Conservation (phyloP, 2,113 vertebrate species). For the Labeo rohita region DNA sequence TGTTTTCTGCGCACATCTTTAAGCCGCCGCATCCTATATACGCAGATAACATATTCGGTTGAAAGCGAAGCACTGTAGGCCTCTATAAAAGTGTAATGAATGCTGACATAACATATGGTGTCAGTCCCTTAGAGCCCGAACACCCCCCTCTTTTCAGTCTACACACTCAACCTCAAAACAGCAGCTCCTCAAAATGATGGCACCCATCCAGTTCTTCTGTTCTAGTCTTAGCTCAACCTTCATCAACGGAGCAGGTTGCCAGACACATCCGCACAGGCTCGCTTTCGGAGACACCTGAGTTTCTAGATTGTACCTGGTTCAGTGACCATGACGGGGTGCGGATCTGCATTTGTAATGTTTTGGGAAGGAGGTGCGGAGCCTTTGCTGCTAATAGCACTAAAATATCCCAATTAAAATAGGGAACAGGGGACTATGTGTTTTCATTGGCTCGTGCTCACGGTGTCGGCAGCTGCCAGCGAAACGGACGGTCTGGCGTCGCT, state of each 20-base stretch:
- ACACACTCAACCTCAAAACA: constrained; percentile 53
- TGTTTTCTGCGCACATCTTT: constrained; percentile 19
- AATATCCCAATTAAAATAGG: constrained; percentile 64
- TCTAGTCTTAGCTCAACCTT: constrained; percentile 41
- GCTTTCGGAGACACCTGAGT: constrained; percentile 19
- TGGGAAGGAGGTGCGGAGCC: constrained; percentile 44
- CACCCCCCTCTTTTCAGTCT: constrained; percentile 38
- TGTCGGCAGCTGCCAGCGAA: constrained; percentile 54
- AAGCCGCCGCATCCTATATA: constrained; percentile 30
- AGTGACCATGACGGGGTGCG: constrained; percentile 29
- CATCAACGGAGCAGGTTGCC: constrained; percentile 31
- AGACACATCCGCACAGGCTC: background rate
- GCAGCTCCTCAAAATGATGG: constrained; percentile 39
- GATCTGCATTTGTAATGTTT: constrained; percentile 46
- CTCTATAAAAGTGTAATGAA: constrained; percentile 55
- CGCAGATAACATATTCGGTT: constrained; percentile 25
- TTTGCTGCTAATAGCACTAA: constrained; percentile 58
- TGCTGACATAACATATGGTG: constrained; percentile 58
- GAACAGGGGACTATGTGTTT: constrained; percentile 63
- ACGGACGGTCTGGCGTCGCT: constrained; percentile 53
- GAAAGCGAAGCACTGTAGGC: constrained; percentile 49
- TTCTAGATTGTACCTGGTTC: constrained; percentile 48
- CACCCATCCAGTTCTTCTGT: constrained; percentile 36
- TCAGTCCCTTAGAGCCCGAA: constrained; percentile 48
- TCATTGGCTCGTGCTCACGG: constrained; percentile 57